Evolutionary conservation across 2,888 invertebrate genomes (phyloP).

Genomic region (Ecliptopera silaceata): DNA sequence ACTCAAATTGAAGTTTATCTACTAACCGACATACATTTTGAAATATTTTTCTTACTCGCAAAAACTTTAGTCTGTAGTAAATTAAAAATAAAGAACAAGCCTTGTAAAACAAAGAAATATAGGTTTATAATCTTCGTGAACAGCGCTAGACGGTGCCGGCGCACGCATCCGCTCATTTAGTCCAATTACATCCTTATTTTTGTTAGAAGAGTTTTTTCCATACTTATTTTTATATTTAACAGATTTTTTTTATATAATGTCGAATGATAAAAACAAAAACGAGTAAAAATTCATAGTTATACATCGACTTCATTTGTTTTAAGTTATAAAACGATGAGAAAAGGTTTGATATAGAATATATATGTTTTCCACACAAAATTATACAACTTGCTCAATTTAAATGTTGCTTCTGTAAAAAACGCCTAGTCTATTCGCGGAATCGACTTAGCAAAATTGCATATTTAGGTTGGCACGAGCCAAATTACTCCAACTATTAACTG

Average conservation of each 20-base stretch:
- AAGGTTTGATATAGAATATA: not conserved
- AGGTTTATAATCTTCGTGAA: constrained; percentile 52
- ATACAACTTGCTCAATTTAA: constrained; percentile 1
- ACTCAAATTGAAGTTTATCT: no score
- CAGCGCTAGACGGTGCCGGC: constrained; percentile 33
- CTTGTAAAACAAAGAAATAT: constrained; percentile 63
- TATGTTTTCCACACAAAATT: not conserved
- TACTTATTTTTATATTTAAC: not conserved
- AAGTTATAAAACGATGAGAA: no score
- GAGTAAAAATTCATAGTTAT: no score
- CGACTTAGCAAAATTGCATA: constrained; percentile 48
- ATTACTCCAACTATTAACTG: constrained; percentile 46
- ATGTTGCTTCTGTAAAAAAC: constrained; percentile 14
- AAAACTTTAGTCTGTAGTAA: not conserved
- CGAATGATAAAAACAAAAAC: no score
- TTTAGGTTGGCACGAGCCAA: constrained; percentile 69
- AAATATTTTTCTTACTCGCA: not conserved
- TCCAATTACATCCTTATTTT: constrained; percentile 34
- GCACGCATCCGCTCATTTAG: constrained; percentile 46
- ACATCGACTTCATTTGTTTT: no score
- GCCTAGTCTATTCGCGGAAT: constrained; percentile 37
- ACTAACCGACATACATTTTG: no score
- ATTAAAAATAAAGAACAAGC: constrained; percentile 45
- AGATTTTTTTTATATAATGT: no score
- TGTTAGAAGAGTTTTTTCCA: not conserved